These are phyloP conservation scores for Coremacera marginata DNA, from an alignment of 2,888 invertebrate species.

Conservation along the genomic window DNA sequence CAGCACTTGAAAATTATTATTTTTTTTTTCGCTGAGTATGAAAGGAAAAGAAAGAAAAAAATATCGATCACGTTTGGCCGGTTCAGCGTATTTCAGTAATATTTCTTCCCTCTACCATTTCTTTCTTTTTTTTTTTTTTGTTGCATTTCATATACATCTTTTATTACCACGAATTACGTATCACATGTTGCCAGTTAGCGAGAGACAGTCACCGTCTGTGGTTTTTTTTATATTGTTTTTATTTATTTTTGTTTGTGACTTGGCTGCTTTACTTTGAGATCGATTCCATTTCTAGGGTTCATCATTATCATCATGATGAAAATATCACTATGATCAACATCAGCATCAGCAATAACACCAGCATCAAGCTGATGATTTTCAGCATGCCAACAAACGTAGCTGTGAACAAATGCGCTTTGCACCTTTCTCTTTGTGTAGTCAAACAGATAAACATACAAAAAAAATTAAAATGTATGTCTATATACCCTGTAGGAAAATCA, in stretches of 20 bases:
- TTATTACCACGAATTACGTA: background rate
- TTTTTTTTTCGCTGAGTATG: background rate
- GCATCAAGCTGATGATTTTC: background rate
- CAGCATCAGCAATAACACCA: background rate
- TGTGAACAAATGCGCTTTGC: background rate
- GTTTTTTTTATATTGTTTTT: background rate
- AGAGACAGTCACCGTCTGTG: background rate
- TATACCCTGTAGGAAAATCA: too few relatives aligned
- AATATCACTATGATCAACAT: background rate
- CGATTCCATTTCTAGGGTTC: conserved; percentile 16
- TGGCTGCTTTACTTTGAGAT: conserved; percentile 1
- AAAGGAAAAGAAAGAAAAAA: background rate
- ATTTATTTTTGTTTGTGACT: background rate
- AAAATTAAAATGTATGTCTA: background rate
- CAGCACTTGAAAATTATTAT: conserved; percentile 3
- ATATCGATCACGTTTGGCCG: conserved; percentile 26
- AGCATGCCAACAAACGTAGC: background rate
- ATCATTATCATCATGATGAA: conserved; percentile 6
- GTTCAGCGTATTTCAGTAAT: background rate
- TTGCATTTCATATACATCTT: background rate
- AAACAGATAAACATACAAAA: background rate
- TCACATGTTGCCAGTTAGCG: background rate
- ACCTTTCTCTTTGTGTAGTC: conserved; percentile 15
- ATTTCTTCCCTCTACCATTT: background rate
- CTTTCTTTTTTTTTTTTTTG: background rate